Evolutionary conservation across 2,797 vertebrate species (phyloP).

Genomic region (Strix occidentalis): DNA sequence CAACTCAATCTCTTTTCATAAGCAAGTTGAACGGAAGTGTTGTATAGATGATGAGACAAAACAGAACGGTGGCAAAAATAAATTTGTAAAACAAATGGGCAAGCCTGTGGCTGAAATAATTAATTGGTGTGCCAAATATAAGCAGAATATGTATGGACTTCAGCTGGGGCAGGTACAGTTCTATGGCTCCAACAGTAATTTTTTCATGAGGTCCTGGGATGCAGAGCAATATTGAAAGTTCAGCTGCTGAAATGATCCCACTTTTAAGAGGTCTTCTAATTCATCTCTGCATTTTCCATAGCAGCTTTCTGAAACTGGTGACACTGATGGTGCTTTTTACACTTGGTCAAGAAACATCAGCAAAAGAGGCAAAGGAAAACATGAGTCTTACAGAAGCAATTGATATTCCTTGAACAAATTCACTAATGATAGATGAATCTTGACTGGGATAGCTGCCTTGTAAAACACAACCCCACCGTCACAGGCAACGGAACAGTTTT

Average conservation of each 20-base stretch:
- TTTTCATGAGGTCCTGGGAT: background rate
- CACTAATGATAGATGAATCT: background rate
- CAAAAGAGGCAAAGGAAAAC: background rate
- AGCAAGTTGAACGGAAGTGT: background rate
- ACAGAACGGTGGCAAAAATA: background rate
- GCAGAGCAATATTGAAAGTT: background rate
- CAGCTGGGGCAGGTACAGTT: background rate
- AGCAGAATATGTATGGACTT: background rate
- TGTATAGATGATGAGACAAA: background rate
- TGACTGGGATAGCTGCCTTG: background rate
- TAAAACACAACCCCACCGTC: background rate
- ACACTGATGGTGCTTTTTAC: background rate
- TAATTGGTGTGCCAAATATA: background rate
- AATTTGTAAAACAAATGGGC: background rate
- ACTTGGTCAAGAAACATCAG: background rate
- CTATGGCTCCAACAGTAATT: background rate
- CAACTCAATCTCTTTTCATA: background rate
- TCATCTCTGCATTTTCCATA: background rate
- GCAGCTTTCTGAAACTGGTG: background rate
- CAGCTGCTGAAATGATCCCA: background rate
- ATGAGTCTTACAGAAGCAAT: background rate
- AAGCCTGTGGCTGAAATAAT: background rate
- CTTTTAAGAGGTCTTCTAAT: background rate
- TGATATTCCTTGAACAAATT: background rate
- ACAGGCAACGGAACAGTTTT: background rate